A percentile compares a stretch with the other conserved stretches of the same genome.
phyloP scores from a whole-genome alignment of 1,140 invertebrate genomes.

The Paraescarpia echinospica region DNA sequence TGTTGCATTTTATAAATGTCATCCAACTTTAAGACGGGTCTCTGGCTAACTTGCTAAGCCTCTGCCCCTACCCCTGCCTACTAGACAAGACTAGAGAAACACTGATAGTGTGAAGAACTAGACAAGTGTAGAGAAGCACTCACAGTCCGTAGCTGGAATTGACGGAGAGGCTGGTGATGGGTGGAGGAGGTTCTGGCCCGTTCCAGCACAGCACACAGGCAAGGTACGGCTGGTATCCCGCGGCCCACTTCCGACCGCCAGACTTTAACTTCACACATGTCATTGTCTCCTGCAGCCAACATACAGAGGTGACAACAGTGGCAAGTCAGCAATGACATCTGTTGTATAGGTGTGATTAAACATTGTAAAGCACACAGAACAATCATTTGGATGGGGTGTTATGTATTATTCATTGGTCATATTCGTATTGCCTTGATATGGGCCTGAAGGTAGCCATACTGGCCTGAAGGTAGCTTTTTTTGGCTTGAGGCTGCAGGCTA shows the following conservation, averaged over 20 bases:
- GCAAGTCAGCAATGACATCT: too few species aligned
- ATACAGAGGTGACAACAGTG: neutral
- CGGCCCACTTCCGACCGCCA: constrained; percentile 61
- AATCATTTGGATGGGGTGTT: too few species aligned
- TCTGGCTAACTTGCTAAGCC: too few species aligned
- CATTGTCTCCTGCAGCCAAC: constrained; percentile 39
- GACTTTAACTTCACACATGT: constrained; percentile 68
- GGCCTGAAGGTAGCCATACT: too few species aligned
- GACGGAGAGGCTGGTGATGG: constrained; percentile 84
- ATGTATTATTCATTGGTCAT: neutral
- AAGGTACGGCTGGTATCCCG: constrained; percentile 86
- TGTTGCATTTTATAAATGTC: too few species aligned
- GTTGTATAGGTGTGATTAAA: neutral
- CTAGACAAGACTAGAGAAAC: neutral
- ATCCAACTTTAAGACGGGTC: too few species aligned
- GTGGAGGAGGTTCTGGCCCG: constrained; percentile 76
- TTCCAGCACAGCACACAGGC: constrained; percentile 86
- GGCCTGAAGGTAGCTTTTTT: too few species aligned
- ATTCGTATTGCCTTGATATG: too few species aligned
- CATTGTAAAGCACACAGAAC: too few species aligned
- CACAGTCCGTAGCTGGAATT: constrained; percentile 96
- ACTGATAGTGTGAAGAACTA: neutral
- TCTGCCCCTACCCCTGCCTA: too few species aligned
- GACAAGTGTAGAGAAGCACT: constrained; percentile 60
- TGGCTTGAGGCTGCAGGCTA: too few species aligned